These are phyloP conservation scores for Osedax frankpressi DNA, from an alignment of 2,888 invertebrate genomes.

Conservation along the genomic window DNA sequence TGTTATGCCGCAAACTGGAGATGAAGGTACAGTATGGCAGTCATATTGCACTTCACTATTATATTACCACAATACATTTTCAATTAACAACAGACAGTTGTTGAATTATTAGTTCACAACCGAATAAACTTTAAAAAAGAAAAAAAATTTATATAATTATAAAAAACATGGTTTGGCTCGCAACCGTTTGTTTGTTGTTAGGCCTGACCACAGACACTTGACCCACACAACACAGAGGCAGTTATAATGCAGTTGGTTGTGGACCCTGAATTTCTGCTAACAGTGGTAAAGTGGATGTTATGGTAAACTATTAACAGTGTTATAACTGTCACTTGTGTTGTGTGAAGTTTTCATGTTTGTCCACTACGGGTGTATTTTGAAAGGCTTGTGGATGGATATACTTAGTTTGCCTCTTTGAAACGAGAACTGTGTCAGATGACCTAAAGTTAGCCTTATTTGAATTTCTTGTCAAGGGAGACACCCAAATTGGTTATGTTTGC, in stretches of 20 bases:
- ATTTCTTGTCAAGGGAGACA: not conserved
- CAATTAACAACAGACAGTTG: slow-evolving; percentile 1
- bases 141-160: not conserved
- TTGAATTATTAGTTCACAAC: not conserved
- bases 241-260: not conserved
- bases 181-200: not conserved
- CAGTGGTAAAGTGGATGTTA: no score
- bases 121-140: not conserved
- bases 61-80: slow-evolving; percentile 4
- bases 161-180: not conserved
- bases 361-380: not conserved
- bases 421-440: not conserved
- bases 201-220: not conserved
- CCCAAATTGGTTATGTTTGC: not conserved
- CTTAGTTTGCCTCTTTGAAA: not conserved
- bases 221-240: not conserved
- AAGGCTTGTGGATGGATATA: not conserved
- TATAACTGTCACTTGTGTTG: no score
- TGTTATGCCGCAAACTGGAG: slow-evolving; percentile 38
- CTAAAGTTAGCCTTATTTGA: not conserved
- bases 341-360: no score
- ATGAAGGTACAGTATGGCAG: slow-evolving; percentile 35
- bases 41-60: not conserved
- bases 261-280: not conserved
- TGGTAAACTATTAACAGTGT: no score